These are phyloP conservation scores for Gallinago solitaria DNA, from an alignment of 2,797 vertebrate genomes.

Conservation along the genomic window DNA sequence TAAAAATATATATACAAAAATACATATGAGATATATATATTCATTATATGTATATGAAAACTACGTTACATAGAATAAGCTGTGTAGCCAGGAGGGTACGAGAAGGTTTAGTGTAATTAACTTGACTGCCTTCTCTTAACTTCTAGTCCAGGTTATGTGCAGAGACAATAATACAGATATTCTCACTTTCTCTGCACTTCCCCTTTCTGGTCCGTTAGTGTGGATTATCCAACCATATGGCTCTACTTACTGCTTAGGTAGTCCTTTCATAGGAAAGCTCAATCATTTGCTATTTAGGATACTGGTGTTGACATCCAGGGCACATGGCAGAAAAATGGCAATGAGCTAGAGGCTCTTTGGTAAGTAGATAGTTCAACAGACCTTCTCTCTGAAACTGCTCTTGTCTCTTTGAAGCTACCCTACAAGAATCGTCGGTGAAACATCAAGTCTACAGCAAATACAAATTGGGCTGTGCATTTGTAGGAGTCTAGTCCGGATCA, in stretches of 20 bases:
- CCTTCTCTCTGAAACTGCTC: not conserved
- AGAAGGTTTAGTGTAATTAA: not conserved
- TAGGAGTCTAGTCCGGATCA: not conserved
- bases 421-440: not conserved
- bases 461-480: not conserved
- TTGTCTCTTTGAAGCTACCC: not conserved
- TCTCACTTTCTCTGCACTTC: not conserved
- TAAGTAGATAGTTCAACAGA: not conserved
- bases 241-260: not conserved
- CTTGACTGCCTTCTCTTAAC: not conserved
- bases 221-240: not conserved
- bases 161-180: not conserved
- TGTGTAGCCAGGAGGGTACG: not conserved
- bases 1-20: too few relatives aligned
- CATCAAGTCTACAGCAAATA: not conserved
- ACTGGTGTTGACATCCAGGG: not conserved
- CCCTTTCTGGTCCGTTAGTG: not conserved
- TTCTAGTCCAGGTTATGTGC: not conserved
- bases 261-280: not conserved
- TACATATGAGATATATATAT: too few relatives aligned
- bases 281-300: not conserved
- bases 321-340: not conserved
- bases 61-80: not conserved
- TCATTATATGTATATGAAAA: not conserved
- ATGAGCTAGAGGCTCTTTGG: not conserved